Evolutionary conservation across 2,113 vertebrate species (phyloP), one percentile per base, ranked within the genome.

Genomic region (Salvator merianae): DNA sequence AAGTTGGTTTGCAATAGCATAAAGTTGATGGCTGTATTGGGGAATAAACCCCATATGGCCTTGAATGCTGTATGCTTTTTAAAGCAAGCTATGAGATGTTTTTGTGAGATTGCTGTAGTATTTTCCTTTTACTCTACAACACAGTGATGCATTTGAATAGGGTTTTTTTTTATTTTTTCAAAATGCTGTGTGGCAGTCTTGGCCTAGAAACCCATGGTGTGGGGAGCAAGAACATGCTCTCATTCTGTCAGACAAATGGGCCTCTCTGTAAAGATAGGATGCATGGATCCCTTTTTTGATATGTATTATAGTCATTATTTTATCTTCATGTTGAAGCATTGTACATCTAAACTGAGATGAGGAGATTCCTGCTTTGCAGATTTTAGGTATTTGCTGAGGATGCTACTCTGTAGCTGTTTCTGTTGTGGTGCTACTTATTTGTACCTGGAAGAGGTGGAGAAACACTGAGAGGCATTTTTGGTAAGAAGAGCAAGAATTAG

Each of bases 211-310:
- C 79, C 47, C 79, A 50, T 86, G 79, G 79, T 20, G 5, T 86
- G 79, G 72, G 36, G 70, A 47, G 47, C 26, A 77, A 82, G 79
- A 84, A 75, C 50, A 62, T 71, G 66, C 59, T 72, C 71, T 22
- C 38, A 9, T 74, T n/a, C 34, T 24, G 30, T 59, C 68, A 40
- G 26, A 81, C 43, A 84, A 32, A n/a, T 55, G 40, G 18, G 13
- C 32, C 68, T 69, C 16, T 69, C 70, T 59, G 14, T 53, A 70
- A 47, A 20, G 26, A 14, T 18, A 36, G 40, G 2, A 26, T 22
- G 10, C 7, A 2, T 20, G n/a, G 40, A 22, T 14, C 14, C 69
- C 32, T 6, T n/a, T 63, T 5, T 18, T 34, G 16, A 50, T 32
- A 26, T 9, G n/a, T 24, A 53, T 32, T 53, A 16, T 28, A 22